phyloP scores from a whole-genome alignment of 2,797 vertebrate species.

The Xiphophorus birchmanni region DNA sequence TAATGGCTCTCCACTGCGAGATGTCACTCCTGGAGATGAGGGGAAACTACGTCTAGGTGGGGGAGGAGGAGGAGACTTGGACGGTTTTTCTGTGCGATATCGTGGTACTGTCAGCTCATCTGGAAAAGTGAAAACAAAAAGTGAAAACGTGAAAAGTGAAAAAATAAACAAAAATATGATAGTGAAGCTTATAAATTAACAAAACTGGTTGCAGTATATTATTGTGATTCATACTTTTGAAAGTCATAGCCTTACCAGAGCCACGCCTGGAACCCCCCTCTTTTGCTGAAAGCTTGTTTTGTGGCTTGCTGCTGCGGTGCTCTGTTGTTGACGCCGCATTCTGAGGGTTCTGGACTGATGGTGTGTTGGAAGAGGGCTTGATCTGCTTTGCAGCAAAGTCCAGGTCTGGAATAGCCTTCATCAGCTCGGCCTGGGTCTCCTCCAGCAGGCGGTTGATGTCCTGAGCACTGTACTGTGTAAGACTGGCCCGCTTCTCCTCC shows the following conservation, averaged over 20 bases:
- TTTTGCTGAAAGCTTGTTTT: slow-evolving; percentile 89
- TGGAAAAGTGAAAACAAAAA: slow-evolving; percentile 41
- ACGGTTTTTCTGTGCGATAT: slow-evolving; percentile 97
- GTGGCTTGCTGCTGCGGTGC: slow-evolving; percentile 87
- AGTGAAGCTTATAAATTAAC: not conserved
- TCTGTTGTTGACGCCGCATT: slow-evolving; percentile 77
- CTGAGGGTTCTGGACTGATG: slow-evolving; percentile 56
- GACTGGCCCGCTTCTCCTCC: slow-evolving; percentile 96
- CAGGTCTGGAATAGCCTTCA: slow-evolving; percentile 98
- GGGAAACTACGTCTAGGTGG: slow-evolving; percentile 96
- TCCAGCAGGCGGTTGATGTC: slow-evolving; percentile 98
- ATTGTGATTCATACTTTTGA: not conserved
- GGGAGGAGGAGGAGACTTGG: slow-evolving; percentile 94
- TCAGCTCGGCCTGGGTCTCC: slow-evolving; percentile 96
- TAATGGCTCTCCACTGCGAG: slow-evolving; percentile 92
- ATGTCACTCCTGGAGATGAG: slow-evolving; percentile 91
- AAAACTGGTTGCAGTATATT: not conserved
- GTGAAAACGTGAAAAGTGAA: too few species aligned
- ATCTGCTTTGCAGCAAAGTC: slow-evolving; percentile 96
- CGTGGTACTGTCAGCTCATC: slow-evolving; percentile 93
- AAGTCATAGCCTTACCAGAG: slow-evolving; percentile 80
- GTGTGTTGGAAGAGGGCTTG: slow-evolving; percentile 68
- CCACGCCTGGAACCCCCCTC: slow-evolving; percentile 89
- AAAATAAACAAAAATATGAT: not conserved
- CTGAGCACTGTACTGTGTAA: slow-evolving; percentile 96